phyloP scores from a whole-genome alignment of 1,140 invertebrate species.

The Trinorchestia longiramus region DNA sequence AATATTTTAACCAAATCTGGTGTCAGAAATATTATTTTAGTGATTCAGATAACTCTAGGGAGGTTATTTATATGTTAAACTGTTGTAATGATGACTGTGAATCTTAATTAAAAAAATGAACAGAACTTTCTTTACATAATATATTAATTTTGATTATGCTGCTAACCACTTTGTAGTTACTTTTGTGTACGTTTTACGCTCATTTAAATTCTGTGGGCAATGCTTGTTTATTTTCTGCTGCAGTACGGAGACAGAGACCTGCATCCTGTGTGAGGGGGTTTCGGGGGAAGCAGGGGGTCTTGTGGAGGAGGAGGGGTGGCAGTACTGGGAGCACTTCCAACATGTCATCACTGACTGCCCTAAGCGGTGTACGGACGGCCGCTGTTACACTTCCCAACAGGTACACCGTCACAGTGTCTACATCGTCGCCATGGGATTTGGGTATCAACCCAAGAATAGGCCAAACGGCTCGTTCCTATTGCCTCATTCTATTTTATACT shows the following conservation, averaged over 20 bases:
- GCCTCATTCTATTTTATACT: too few relatives aligned
- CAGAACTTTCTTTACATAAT: too few relatives aligned
- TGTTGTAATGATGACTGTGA: too few relatives aligned
- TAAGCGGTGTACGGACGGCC: conserved; percentile 75
- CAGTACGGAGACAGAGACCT: conserved; percentile 71
- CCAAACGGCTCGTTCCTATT: too few relatives aligned
- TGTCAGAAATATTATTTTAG: too few relatives aligned
- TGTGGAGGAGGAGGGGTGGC: conserved; percentile 70
- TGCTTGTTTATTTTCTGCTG: neutral
- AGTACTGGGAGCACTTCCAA: conserved; percentile 76
- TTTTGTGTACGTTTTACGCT: neutral
- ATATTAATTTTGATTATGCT: neutral
- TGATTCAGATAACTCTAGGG: too few relatives aligned
- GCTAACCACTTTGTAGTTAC: neutral
- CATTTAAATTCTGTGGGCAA: neutral
- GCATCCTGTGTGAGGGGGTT: conserved; percentile 75
- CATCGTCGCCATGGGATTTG: too few relatives aligned
- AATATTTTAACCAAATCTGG: too few relatives aligned
- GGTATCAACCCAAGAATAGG: too few relatives aligned
- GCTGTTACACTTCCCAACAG: conserved; percentile 74
- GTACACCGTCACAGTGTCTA: conserved; percentile 65
- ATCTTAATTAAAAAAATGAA: too few relatives aligned
- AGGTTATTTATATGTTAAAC: too few relatives aligned
- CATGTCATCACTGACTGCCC: conserved; percentile 72
- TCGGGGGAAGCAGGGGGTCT: conserved; percentile 75